Percentiles rank a stretch among this genome's conserved stretches.
Evolutionary conservation across 2,888 invertebrate genomes (phyloP).

Genomic region (Leptinotarsa juncta): DNA sequence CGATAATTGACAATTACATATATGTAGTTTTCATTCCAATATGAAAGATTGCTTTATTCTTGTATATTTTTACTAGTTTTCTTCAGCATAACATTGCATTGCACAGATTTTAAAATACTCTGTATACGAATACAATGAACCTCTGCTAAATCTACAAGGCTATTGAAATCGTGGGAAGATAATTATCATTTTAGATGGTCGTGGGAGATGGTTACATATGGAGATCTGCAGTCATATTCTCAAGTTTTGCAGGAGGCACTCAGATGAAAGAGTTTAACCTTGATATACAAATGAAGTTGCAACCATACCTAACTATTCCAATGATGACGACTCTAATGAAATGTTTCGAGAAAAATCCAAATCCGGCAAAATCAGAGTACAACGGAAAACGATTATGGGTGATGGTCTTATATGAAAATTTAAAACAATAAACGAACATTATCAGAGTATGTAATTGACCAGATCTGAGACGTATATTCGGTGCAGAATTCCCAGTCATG

Average conservation of each 20-base stretch:
- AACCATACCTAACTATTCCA: background rate
- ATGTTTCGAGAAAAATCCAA: background rate
- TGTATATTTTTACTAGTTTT: too few relatives aligned
- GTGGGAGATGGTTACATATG: conserved; percentile 16
- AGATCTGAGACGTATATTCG: too few relatives aligned
- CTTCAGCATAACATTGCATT: background rate
- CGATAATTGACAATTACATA: too few relatives aligned
- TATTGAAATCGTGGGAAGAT: conserved; percentile 9
- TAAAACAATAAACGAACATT: background rate
- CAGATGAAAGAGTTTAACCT: conserved; percentile 2
- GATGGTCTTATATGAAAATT: too few relatives aligned
- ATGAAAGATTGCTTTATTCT: too few relatives aligned
- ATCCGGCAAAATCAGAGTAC: background rate
- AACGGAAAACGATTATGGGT: too few relatives aligned
- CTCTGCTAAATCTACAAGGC: conserved; percentile 7
- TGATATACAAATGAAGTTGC: conserved; percentile 5
- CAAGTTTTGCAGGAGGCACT: background rate
- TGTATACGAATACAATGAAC: conserved; percentile 9
- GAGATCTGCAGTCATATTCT: conserved; percentile 7
- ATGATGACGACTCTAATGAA: background rate
- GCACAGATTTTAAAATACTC: background rate
- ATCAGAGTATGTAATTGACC: background rate
- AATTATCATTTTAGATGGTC: background rate
- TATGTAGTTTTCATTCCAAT: too few relatives aligned
- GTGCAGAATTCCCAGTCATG: too few relatives aligned